Evolutionary conservation across 2,113 vertebrate genomes (phyloP).

Genomic region (Antechinus stuartii): DNA sequence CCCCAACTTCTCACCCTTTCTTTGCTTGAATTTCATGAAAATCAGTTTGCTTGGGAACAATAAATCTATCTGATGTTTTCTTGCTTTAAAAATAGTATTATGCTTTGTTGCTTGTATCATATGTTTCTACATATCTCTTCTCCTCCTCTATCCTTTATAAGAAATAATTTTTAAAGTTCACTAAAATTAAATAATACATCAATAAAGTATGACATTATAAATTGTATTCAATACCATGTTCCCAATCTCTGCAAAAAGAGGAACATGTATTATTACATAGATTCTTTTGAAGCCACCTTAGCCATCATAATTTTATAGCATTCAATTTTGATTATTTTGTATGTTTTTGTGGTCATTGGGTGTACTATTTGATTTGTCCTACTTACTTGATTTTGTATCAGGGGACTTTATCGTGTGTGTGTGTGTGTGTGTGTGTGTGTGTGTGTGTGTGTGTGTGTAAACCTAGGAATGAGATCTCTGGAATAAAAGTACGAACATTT

Average conservation of each 20-base stretch:
- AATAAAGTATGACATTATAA: not conserved
- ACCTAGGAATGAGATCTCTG: too few species aligned
- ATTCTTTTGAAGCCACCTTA: not conserved
- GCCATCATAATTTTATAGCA: not conserved
- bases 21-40: not conserved
- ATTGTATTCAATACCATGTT: too few species aligned
- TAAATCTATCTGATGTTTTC: not conserved
- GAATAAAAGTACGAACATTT: too few species aligned
- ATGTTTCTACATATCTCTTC: not conserved
- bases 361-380: too few species aligned
- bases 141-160: not conserved
- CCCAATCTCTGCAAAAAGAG: too few species aligned
- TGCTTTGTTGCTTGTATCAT: not conserved
- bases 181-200: not conserved
- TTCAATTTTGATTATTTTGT: not conserved
- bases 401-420: too few species aligned
- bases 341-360: too few species aligned
- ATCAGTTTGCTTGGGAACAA: not conserved
- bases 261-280: not conserved
- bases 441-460: too few species aligned
- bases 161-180: not conserved
- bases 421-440: too few species aligned
- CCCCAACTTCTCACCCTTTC: not conserved
- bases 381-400: too few species aligned
- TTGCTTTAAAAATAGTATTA: not conserved